Evolutionary conservation across 1,140 invertebrate genomes (phyloP).

Genomic region (Drosophila pectinifera): DNA sequence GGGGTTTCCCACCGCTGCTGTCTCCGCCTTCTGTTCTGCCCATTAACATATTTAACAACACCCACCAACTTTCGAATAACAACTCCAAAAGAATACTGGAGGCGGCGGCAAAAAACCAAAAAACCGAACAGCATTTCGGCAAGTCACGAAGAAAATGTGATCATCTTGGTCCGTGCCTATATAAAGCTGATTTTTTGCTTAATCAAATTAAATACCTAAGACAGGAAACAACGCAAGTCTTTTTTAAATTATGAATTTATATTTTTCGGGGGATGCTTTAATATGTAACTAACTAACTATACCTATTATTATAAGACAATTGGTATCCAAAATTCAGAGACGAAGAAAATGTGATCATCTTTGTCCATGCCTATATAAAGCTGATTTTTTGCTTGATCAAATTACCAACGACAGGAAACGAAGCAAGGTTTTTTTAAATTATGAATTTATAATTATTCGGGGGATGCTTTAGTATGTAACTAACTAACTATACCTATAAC

Average conservation of each 20-base stretch:
- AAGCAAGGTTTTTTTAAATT: too few species aligned
- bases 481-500: too few species aligned
- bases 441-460: too few species aligned
- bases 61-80: constrained; percentile 52
- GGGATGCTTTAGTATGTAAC: too few species aligned
- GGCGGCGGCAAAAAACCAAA: neutral
- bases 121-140: neutral
- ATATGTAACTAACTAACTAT: too few species aligned
- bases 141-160: constrained; percentile 6
- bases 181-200: neutral
- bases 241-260: too few species aligned
- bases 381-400: neutral
- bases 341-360: neutral
- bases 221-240: neutral
- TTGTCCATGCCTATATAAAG: constrained; percentile 3
- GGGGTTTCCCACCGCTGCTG: constrained; percentile 22
- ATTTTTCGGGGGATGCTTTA: too few species aligned
- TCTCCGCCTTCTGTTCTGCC: constrained; percentile 9
- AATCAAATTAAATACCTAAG: neutral
- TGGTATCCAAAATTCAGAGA: too few species aligned
- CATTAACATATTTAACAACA: constrained; percentile 57
- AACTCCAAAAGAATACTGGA: constrained; percentile 8
- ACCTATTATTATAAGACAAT: too few species aligned
- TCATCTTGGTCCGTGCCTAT: constrained; percentile 1
- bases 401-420: neutral